Percentiles rank a stretch among this genome's conserved stretches.
Conservation (phyloP, 2,888 invertebrate species). For the Zonitis immaculata region DNA sequence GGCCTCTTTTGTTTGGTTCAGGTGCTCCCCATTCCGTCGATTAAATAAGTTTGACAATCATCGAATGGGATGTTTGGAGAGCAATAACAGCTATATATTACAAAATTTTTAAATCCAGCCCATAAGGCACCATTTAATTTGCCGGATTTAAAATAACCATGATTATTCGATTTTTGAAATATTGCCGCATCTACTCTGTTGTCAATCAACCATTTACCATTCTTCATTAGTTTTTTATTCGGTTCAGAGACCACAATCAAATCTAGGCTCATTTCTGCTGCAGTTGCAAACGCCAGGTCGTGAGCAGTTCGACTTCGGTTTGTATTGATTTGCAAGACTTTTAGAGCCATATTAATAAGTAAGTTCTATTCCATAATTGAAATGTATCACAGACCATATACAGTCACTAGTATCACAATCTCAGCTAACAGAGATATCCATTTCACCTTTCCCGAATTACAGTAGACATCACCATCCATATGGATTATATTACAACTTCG, state of each 20-base stretch:
- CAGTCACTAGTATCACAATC: too few relatives aligned
- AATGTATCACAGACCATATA: too few relatives aligned
- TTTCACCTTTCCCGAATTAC: too few relatives aligned
- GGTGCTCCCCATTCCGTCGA: slow-evolving; percentile 11
- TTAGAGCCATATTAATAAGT: neutral
- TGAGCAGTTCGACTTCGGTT: slow-evolving; percentile 12
- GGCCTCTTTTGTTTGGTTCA: slow-evolving; percentile 10
- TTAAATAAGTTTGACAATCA: too few relatives aligned
- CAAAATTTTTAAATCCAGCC: neutral
- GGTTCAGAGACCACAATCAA: slow-evolving; percentile 15
- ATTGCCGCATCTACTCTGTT: neutral
- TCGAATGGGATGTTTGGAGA: neutral
- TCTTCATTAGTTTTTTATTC: neutral
- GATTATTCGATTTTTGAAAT: neutral
- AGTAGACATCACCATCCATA: too few relatives aligned
- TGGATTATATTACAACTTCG: too few relatives aligned
- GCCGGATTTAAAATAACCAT: neutral
- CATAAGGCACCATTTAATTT: neutral
- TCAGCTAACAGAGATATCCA: too few relatives aligned
- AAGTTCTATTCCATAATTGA: too few relatives aligned
- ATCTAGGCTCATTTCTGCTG: slow-evolving; percentile 5
- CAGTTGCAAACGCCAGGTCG: slow-evolving; percentile 7
- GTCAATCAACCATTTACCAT: neutral
- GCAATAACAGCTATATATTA: neutral
- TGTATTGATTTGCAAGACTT: slow-evolving; percentile 10